Evolutionary conservation across 2,797 vertebrate genomes (phyloP).

Genomic region (Pteropus rufus): DNA sequence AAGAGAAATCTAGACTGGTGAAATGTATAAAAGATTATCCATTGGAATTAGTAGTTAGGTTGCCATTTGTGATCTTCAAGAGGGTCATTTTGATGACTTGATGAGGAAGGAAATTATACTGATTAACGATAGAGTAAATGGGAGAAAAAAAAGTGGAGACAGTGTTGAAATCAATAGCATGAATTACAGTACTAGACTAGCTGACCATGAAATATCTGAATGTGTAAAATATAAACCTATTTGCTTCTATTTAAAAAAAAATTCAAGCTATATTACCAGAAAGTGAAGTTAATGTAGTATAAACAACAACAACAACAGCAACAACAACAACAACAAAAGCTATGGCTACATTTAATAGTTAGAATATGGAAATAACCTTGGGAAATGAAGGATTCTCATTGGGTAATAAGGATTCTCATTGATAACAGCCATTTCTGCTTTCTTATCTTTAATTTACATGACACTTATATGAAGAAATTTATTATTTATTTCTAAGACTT

Average conservation of each 20-base stretch:
- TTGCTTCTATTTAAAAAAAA: conserved; percentile 4
- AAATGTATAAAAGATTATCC: neutral
- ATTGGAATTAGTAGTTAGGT: neutral
- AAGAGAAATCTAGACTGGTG: neutral
- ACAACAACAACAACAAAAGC: neutral
- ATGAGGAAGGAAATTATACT: neutral
- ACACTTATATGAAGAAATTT: neutral
- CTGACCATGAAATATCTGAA: neutral
- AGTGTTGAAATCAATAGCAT: neutral
- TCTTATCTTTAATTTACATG: neutral
- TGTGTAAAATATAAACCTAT: neutral
- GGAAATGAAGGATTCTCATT: neutral
- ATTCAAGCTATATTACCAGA: neutral
- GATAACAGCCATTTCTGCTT: neutral
- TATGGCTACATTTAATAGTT: neutral
- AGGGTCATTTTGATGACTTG: neutral
- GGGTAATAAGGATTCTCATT: neutral
- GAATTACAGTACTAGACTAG: neutral
- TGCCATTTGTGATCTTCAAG: neutral
- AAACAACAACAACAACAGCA: neutral
- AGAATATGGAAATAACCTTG: neutral
- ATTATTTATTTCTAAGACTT: conserved; percentile 36
- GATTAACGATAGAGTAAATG: neutral
- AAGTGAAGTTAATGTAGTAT: neutral
- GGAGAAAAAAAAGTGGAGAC: neutral